A percentile compares a stretch with the other conserved stretches of the same genome.
phyloP scores from a whole-genome alignment of 2,113 vertebrate species.

The Archocentrus centrarchus region DNA sequence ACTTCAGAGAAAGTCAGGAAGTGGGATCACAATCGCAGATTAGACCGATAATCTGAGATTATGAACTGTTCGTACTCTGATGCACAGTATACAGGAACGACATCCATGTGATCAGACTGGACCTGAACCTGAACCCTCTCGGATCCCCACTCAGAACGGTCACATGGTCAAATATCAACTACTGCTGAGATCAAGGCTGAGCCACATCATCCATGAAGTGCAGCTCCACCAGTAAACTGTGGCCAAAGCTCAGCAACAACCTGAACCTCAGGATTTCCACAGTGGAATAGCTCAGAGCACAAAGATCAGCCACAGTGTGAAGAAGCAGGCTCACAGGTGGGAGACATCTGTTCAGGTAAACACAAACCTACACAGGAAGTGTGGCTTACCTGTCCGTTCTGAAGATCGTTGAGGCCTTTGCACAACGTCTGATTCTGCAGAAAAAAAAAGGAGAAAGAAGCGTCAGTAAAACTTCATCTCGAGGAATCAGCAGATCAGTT shows the following conservation, averaged over 20 bases:
- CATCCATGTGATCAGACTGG: too few species aligned
- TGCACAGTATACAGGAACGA: too few species aligned
- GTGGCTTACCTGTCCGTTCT: constrained; percentile 62
- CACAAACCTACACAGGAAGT: background rate
- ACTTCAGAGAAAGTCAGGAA: background rate
- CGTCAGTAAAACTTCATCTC: background rate
- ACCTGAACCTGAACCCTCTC: too few species aligned
- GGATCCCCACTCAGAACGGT: too few species aligned
- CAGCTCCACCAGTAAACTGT: background rate
- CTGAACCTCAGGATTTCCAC: background rate
- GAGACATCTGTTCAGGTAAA: background rate
- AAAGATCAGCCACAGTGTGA: background rate
- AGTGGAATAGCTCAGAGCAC: background rate
- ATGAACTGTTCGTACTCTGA: too few species aligned
- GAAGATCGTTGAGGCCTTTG: constrained; percentile 72
- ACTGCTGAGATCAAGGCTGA: too few species aligned
- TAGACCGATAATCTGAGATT: too few species aligned
- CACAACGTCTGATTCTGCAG: constrained; percentile 69
- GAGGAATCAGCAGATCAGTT: too few species aligned
- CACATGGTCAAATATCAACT: too few species aligned
- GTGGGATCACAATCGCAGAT: too few species aligned
- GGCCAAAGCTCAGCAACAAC: background rate
- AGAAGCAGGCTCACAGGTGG: background rate
- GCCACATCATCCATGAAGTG: background rate
- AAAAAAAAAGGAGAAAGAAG: background rate